These are phyloP conservation scores for Temnothorax unifasciatus DNA, from an alignment of 2,888 invertebrate species.

Conservation along the genomic window DNA sequence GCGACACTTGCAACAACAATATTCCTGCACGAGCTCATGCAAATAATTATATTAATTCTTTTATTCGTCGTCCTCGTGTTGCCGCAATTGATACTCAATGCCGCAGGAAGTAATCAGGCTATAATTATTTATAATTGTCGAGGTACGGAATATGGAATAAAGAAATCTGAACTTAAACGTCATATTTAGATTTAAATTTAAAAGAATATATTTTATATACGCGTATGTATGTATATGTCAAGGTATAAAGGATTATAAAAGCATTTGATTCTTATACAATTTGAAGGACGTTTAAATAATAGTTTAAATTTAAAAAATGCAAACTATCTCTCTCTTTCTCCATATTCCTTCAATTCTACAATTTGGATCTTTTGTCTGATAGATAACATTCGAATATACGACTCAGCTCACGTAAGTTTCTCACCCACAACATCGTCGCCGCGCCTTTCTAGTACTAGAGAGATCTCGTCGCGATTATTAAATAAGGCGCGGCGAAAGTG, in stretches of 20 bases:
- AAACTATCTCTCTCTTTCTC: background rate
- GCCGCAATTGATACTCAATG: background rate
- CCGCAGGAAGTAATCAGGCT: background rate
- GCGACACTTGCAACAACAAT: constrained; percentile 53
- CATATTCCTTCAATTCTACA: background rate
- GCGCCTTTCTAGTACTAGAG: constrained; percentile 32
- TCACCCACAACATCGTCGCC: constrained; percentile 8
- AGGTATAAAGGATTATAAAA: background rate
- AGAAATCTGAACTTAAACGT: background rate
- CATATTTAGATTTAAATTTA: background rate
- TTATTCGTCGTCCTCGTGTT: background rate
- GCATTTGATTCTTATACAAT: background rate
- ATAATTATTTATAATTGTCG: background rate
- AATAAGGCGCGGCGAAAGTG: constrained; percentile 68
- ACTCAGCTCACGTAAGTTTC: constrained; percentile 11
- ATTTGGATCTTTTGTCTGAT: background rate
- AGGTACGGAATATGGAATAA: no score
- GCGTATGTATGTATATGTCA: background rate
- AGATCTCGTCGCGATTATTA: constrained; percentile 68
- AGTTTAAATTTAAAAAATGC: background rate
- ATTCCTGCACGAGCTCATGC: background rate
- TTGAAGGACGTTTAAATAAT: background rate
- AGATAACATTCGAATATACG: background rate
- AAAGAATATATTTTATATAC: background rate
- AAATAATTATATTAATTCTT: background rate